These are phyloP conservation scores for Venustoraphidia nigricollis DNA, from an alignment of 2,888 invertebrate species.

Conservation along the genomic window DNA sequence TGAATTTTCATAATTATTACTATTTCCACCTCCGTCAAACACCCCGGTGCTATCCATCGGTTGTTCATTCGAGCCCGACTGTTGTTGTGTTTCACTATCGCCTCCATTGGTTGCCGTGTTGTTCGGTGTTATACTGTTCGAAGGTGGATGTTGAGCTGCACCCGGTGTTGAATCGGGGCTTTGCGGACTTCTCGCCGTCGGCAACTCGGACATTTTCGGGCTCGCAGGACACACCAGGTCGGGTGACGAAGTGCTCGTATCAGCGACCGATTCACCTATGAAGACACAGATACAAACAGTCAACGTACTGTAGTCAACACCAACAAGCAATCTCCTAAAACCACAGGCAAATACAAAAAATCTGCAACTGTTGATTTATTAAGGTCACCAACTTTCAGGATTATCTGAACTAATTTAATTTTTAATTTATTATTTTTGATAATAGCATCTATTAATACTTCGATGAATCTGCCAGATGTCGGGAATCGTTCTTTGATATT, in stretches of 20 bases:
- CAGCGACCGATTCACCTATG: conserved; percentile 81
- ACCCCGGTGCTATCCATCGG: conserved; percentile 36
- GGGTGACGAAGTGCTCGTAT: conserved; percentile 85
- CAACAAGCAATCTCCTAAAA: no score
- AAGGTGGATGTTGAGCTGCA: conserved; percentile 15
- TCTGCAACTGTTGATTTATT: no score
- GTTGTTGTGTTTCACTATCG: conserved; percentile 4
- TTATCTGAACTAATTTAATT: no score
- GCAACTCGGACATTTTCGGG: conserved; percentile 45
- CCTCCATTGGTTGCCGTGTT: conserved; percentile 32
- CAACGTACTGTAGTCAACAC: no score
- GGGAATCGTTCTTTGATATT: no score
- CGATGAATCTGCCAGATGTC: no score
- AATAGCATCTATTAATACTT: no score
- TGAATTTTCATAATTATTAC: not conserved
- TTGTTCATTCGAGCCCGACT: conserved; percentile 23
- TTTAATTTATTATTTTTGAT: no score
- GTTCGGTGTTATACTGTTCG: conserved; percentile 15
- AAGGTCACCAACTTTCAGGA: no score
- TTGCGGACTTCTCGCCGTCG: conserved; percentile 28
- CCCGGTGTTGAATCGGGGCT: conserved; percentile 42
- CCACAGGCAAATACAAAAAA: no score
- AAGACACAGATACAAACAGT: conserved; percentile 31
- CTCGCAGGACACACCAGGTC: conserved; percentile 73
- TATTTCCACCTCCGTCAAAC: conserved; percentile 31